Conservation (phyloP, 2,888 invertebrate species). For the Dyspetes luteomarginatus region DNA sequence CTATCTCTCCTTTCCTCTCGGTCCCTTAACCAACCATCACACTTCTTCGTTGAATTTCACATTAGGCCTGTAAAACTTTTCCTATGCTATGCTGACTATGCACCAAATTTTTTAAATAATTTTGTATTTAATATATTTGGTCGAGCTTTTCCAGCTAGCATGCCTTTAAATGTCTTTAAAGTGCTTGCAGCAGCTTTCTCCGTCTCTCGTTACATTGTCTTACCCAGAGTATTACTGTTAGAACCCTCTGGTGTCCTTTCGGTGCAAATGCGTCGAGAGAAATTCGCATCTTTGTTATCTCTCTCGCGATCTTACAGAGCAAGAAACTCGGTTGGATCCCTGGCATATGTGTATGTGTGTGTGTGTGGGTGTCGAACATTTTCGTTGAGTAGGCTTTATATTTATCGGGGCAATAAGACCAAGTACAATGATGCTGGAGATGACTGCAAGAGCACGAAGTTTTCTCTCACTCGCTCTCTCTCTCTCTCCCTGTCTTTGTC, state of each 20-base stretch:
- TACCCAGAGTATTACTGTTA: background rate
- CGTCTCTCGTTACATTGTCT: background rate
- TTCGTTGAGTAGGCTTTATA: slow-evolving; percentile 76
- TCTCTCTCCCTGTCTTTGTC: slow-evolving; percentile 47
- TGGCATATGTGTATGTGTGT: background rate
- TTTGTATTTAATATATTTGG: too few relatives aligned
- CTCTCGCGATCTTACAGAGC: background rate
- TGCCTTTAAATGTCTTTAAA: too few relatives aligned
- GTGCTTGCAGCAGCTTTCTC: background rate
- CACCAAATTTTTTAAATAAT: too few relatives aligned
- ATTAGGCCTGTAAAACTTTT: too few relatives aligned
- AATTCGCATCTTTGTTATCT: slow-evolving; percentile 41
- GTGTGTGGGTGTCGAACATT: slow-evolving; percentile 54
- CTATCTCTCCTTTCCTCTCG: too few relatives aligned
- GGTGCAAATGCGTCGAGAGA: background rate
- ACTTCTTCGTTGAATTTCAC: slow-evolving; percentile 38
- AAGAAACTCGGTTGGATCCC: background rate
- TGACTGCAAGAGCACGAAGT: slow-evolving; percentile 43
- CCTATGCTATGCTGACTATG: too few relatives aligned
- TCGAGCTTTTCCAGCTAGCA: too few relatives aligned
- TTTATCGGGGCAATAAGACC: slow-evolving; percentile 78
- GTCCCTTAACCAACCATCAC: slow-evolving; percentile 34
- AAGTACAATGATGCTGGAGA: slow-evolving; percentile 54
- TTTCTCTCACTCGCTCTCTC: slow-evolving; percentile 37
- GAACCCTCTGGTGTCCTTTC: background rate